phyloP scores from a whole-genome alignment of 2,797 vertebrate species.

The Pangasius djambal region DNA sequence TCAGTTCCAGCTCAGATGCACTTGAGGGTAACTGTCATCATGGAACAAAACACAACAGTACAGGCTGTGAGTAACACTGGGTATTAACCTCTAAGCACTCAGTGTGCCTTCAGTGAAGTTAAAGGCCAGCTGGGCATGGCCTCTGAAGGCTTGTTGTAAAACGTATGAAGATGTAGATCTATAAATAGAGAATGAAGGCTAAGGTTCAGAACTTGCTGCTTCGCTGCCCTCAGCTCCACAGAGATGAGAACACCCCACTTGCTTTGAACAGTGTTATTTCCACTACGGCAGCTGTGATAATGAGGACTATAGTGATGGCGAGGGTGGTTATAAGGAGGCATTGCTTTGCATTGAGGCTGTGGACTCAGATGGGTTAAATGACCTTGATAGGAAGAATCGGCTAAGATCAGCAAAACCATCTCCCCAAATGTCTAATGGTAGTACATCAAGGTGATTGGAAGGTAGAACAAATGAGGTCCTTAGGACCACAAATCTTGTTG shows the following conservation, averaged over 20 bases:
- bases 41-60: conserved; percentile 27
- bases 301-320: not conserved
- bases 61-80: conserved; percentile 7
- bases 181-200: not conserved
- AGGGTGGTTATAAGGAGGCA: conserved; percentile 9
- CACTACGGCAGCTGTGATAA: conserved; percentile 15
- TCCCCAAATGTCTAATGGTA: not conserved
- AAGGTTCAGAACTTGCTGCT: not conserved
- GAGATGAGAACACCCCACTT: not conserved
- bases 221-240: not conserved
- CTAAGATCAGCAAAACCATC: not conserved
- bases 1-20: conserved; percentile 32
- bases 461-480: not conserved
- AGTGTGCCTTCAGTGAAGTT: not conserved
- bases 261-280: conserved; percentile 11
- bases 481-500: not conserved
- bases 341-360: not conserved
- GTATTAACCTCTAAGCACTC: not conserved
- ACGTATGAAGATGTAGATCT: not conserved
- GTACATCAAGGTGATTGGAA: not conserved
- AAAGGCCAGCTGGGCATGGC: conserved; percentile 1
- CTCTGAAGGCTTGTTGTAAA: not conserved
- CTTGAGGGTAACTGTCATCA: conserved; percentile 31
- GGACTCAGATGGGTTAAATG: not conserved
- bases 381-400: not conserved